phyloP scores from a whole-genome alignment of 1,140 invertebrate species.

The Harpegnathos saltator region DNA sequence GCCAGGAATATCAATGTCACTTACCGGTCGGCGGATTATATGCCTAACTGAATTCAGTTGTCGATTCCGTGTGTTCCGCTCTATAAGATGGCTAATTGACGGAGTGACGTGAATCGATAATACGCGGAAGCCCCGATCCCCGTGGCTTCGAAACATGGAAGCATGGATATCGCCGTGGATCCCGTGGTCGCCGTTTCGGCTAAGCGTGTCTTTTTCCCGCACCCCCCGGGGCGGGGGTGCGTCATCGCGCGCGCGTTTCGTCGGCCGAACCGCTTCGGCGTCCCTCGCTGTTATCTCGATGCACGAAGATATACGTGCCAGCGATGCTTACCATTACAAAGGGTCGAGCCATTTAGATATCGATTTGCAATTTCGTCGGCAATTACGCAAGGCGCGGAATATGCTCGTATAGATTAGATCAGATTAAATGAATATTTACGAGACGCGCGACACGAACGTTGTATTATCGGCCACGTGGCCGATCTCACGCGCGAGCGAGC shows the following conservation, averaged over 20 bases:
- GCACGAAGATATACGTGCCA: constrained; percentile 18
- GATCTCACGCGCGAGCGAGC: constrained; percentile 35
- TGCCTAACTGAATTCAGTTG: constrained; percentile 46
- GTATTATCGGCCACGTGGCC: constrained; percentile 37
- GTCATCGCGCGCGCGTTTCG: no score
- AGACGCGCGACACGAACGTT: constrained; percentile 29
- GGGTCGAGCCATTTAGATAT: constrained; percentile 70
- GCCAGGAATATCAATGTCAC: constrained; percentile 65
- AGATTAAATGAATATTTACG: constrained; percentile 78
- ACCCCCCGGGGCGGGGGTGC: no score
- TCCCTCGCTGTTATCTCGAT: constrained; percentile 39
- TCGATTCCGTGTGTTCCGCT: constrained; percentile 54
- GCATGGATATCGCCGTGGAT: constrained; percentile 54
- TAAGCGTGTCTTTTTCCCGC: constrained; percentile 12
- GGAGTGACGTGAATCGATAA: constrained; percentile 54
- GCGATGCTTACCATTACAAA: constrained; percentile 47
- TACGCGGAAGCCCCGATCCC: constrained; percentile 7
- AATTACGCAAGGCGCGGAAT: constrained; percentile 75
- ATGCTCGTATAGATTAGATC: constrained; percentile 75
- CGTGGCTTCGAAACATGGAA: not conserved
- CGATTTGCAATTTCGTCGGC: constrained; percentile 77
- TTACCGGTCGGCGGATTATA: constrained; percentile 35
- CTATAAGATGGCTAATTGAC: constrained; percentile 61
- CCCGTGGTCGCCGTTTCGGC: constrained; percentile 10
- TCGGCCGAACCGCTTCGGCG: no score